phyloP scores from a whole-genome alignment of 2,888 invertebrate genomes.

The Napeogenes sylphis region DNA sequence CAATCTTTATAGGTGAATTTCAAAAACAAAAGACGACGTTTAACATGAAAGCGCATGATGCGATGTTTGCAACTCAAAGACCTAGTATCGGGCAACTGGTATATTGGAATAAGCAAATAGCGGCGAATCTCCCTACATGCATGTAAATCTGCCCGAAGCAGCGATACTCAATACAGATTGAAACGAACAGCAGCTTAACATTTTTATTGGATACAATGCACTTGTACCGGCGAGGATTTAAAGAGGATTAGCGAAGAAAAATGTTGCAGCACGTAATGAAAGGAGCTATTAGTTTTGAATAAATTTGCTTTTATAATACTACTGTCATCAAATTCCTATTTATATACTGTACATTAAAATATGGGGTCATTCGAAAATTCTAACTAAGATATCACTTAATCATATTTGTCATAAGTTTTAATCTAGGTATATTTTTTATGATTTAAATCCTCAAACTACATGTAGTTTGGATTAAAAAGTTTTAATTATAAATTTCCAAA shows the following conservation, averaged over 20 bases:
- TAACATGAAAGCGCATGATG: conserved; percentile 23
- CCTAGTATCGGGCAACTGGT: conserved; percentile 23
- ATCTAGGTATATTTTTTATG: too few species aligned
- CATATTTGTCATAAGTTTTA: too few species aligned
- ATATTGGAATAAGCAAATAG: conserved; percentile 61
- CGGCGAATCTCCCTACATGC: conserved; percentile 56
- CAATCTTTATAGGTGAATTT: conserved; percentile 20
- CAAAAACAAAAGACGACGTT: conserved; percentile 25
- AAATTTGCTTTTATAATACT: too few species aligned
- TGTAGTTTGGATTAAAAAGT: too few species aligned
- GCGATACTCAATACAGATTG: conserved; percentile 63
- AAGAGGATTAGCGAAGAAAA: conserved; percentile 30
- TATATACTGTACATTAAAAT: too few species aligned
- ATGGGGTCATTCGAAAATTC: too few species aligned
- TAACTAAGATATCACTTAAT: too few species aligned
- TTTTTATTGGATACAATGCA: conserved; percentile 59
- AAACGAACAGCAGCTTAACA: conserved; percentile 60
- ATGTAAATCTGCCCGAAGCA: conserved; percentile 63
- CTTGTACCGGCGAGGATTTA: conserved; percentile 25
- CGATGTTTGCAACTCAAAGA: conserved; percentile 33
- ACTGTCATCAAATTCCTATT: too few species aligned
- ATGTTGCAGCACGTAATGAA: conserved; percentile 8
- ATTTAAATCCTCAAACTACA: too few species aligned
- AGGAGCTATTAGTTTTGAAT: background rate
- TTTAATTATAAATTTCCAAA: too few species aligned